Percentiles rank a stretch among this genome's conserved stretches.
These are phyloP conservation scores for Lumbricus terrestris DNA, from an alignment of 2,888 invertebrate genomes.

Conservation along the genomic window DNA sequence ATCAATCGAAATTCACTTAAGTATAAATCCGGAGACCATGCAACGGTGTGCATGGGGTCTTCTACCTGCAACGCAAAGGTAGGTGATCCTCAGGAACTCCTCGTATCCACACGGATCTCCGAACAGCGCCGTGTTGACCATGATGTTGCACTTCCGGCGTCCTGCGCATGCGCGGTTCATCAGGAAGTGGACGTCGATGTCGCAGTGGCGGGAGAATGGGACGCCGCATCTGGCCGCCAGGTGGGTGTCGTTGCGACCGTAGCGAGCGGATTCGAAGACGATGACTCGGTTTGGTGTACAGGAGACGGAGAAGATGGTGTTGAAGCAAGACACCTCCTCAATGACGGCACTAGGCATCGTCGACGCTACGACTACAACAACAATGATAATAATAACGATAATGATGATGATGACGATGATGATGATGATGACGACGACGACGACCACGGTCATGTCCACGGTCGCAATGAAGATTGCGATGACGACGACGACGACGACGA, in stretches of 20 bases:
- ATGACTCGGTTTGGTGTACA: slow-evolving; percentile 27
- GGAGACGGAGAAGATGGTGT: slow-evolving; percentile 10
- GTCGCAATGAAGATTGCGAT: too few relatives aligned
- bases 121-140: slow-evolving; percentile 37
- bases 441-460: too few relatives aligned
- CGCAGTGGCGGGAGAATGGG: slow-evolving; percentile 35
- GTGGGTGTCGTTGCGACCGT: slow-evolving; percentile 37
- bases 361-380: neutral
- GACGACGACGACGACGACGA: too few relatives aligned
- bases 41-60: too few relatives aligned
- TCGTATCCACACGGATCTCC: slow-evolving; percentile 40
- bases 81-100: slow-evolving; percentile 39
- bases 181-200: slow-evolving; percentile 38
- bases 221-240: slow-evolving; percentile 33
- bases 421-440: too few relatives aligned
- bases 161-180: slow-evolving; percentile 39
- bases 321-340: neutral
- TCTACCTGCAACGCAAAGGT: slow-evolving; percentile 39
- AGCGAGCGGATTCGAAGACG: slow-evolving; percentile 32
- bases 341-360: neutral
- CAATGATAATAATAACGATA: too few relatives aligned
- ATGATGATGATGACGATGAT: too few relatives aligned
- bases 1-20: neutral
- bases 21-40: neutral
- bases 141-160: slow-evolving; percentile 33